These are phyloP conservation scores for Malaclemys terrapin DNA, from an alignment of 2,113 vertebrate species.

Conservation along the genomic window DNA sequence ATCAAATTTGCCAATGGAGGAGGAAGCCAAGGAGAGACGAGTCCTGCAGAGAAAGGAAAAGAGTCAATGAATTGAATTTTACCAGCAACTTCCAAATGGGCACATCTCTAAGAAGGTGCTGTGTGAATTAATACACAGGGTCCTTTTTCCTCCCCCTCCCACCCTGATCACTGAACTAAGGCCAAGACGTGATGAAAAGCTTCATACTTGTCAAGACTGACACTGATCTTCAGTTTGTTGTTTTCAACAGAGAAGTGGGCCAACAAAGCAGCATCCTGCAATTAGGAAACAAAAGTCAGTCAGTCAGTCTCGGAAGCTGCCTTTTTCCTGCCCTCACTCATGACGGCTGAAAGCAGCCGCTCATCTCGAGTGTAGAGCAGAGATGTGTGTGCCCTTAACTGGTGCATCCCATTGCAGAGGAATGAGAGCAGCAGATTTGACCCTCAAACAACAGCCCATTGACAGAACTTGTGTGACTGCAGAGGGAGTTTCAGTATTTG, in stretches of 20 bases:
- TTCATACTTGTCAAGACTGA: slow-evolving; percentile 72
- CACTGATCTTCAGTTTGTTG: slow-evolving; percentile 68
- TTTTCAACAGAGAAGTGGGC: slow-evolving; percentile 68
- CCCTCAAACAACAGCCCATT: neutral
- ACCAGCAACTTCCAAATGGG: neutral
- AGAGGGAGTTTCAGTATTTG: accelerated
- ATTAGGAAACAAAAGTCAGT: neutral
- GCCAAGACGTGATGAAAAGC: neutral
- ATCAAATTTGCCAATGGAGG: slow-evolving; percentile 70
- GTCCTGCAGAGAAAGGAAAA: slow-evolving; percentile 55
- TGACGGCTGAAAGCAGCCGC: neutral
- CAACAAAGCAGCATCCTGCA: slow-evolving; percentile 61
- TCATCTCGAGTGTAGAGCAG: neutral
- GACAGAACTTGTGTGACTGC: neutral
- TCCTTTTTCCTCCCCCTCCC: neutral
- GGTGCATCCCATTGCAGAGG: accelerated
- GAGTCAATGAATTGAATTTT: neutral
- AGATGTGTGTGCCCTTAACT: neutral
- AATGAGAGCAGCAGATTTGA: neutral
- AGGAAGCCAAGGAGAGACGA: slow-evolving; percentile 67
- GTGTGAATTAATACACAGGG: neutral
- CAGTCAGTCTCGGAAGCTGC: too few species aligned
- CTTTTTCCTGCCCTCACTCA: neutral
- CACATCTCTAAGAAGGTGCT: neutral
- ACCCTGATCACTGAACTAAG: neutral